phyloP scores from a whole-genome alignment of 2,888 invertebrate species.

The Ectemnius cavifrons region DNA sequence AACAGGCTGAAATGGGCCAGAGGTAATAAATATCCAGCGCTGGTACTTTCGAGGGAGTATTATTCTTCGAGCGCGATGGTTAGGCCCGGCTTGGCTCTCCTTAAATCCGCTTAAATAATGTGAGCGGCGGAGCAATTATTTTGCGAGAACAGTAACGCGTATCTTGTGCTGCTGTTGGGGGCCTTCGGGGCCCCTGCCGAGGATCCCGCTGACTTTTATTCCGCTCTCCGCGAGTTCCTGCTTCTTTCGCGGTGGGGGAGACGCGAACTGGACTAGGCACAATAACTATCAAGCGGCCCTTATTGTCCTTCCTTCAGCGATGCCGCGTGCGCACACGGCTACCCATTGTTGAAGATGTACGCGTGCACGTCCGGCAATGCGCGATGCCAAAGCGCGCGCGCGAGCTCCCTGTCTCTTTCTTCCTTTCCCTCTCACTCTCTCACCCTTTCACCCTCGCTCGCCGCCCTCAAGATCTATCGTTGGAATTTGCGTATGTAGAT shows the following conservation, averaged over 20 bases:
- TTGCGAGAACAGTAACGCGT: slow-evolving; percentile 35
- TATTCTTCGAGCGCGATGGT: slow-evolving; percentile 11
- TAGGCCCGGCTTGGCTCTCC: slow-evolving; percentile 7
- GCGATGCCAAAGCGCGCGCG: slow-evolving; percentile 23
- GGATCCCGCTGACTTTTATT: slow-evolving; percentile 35
- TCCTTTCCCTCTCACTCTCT: too few relatives aligned
- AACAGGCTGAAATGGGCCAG: too few relatives aligned
- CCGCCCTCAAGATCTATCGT: slow-evolving; percentile 72
- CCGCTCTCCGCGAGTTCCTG: slow-evolving; percentile 23
- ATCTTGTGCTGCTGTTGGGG: background rate
- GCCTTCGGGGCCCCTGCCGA: slow-evolving; percentile 13
- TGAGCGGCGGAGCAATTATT: slow-evolving; percentile 38
- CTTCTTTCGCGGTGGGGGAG: slow-evolving; percentile 46
- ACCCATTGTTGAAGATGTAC: slow-evolving; percentile 73
- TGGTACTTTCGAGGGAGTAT: slow-evolving; percentile 12
- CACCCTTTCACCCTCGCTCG: slow-evolving; percentile 48
- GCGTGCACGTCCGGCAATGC: slow-evolving; percentile 57
- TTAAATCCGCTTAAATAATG: slow-evolving; percentile 34
- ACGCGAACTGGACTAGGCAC: slow-evolving; percentile 63
- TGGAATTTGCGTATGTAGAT: slow-evolving; percentile 75
- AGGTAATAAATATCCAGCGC: slow-evolving; percentile 23
- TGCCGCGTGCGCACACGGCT: slow-evolving; percentile 42
- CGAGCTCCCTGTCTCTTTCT: too few relatives aligned
- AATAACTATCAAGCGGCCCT: slow-evolving; percentile 74
- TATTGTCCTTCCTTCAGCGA: slow-evolving; percentile 76